Conservation (phyloP, 1,140 invertebrate species). For the Hycleus phaleratus region DNA sequence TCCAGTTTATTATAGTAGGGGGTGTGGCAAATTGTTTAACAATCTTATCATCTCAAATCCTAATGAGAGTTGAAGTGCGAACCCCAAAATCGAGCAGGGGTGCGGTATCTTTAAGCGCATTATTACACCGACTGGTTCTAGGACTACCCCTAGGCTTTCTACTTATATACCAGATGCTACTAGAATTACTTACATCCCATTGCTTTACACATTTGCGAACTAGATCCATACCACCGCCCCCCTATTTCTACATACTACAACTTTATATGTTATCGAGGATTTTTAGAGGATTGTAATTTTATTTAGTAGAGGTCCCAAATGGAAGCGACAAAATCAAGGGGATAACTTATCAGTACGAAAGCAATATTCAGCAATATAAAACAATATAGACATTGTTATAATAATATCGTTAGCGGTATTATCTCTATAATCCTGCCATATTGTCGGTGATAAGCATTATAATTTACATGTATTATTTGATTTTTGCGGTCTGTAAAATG, state of each 20-base stretch:
- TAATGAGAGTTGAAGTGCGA: conserved; percentile 22
- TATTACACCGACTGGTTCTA: conserved; percentile 25
- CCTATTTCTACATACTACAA: background rate
- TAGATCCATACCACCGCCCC: background rate
- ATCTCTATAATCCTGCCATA: too few species aligned
- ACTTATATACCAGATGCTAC: conserved; percentile 21
- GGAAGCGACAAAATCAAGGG: too few species aligned
- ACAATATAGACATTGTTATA: too few species aligned
- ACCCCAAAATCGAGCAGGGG: conserved; percentile 16
- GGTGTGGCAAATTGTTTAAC: conserved; percentile 8
- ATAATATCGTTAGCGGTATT: too few species aligned
- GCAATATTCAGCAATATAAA: too few species aligned
- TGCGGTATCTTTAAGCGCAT: conserved; percentile 31
- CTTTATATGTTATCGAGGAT: conserved; percentile 14
- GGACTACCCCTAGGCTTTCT: conserved; percentile 3
- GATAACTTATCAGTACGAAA: too few species aligned
- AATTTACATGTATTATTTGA: too few species aligned
- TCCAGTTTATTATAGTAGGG: too few species aligned
- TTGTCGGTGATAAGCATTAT: too few species aligned
- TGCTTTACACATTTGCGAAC: conserved; percentile 6
- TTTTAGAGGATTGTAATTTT: conserved; percentile 16
- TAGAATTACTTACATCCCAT: conserved; percentile 28
- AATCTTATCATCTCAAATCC: conserved; percentile 7
- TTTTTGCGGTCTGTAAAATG: too few species aligned
- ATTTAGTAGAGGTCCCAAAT: background rate